A percentile compares a stretch with the other conserved stretches of the same genome.
Conservation (phyloP, 2,113 vertebrate genomes). For the Anser brachyrhynchus region DNA sequence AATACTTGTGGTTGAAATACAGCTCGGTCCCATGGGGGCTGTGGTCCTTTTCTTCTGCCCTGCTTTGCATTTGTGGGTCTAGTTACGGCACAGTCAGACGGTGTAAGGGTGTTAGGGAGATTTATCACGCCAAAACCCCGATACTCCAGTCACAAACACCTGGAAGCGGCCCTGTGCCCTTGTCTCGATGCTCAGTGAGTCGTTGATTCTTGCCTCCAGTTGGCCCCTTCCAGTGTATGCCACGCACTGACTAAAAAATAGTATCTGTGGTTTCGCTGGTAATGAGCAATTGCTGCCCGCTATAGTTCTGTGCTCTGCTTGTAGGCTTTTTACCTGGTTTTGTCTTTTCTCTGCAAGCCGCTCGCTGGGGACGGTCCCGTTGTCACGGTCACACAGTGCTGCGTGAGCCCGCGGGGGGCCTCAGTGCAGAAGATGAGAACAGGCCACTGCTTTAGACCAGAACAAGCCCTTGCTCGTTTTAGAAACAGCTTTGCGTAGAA, state of each 20-base stretch:
- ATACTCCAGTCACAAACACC: not conserved
- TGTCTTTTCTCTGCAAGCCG: not conserved
- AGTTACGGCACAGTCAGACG: not conserved
- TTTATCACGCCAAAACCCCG: not conserved
- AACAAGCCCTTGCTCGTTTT: not conserved
- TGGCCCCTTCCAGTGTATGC: not conserved
- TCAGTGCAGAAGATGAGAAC: not conserved
- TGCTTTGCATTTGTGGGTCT: not conserved
- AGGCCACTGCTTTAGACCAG: not conserved
- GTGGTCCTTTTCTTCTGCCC: not conserved
- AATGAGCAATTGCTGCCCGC: accelerated
- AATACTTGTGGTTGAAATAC: not conserved
- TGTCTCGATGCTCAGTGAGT: not conserved
- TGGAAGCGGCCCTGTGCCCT: not conserved
- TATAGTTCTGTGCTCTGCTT: not conserved
- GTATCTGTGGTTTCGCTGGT: not conserved
- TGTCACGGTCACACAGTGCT: accelerated
- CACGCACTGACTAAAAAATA: not conserved
- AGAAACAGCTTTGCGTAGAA: not conserved
- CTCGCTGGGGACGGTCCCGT: accelerated
- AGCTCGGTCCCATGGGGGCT: not conserved
- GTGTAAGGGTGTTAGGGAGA: not conserved
- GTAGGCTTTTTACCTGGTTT: accelerated
- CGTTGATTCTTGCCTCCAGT: not conserved
- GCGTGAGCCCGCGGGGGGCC: not conserved